Percentiles rank a stretch among this genome's conserved stretches.
These are phyloP conservation scores for Micromys minutus DNA, from an alignment of 2,113 vertebrate genomes.

Conservation along the genomic window DNA sequence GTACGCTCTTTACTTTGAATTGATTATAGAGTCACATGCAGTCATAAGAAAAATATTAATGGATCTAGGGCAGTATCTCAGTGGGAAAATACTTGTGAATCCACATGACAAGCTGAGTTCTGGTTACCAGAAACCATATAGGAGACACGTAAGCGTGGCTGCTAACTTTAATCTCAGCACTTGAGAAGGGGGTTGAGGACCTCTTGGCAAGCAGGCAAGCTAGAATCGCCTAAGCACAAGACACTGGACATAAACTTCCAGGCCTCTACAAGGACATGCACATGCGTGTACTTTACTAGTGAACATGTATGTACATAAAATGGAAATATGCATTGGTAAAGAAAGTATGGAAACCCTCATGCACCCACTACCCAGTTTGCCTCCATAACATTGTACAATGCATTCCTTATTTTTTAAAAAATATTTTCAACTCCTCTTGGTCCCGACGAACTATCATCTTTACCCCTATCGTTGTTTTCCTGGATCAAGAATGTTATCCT, in stretches of 20 bases:
- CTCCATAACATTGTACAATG: background rate
- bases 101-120: background rate
- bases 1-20: constrained; percentile 30
- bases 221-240: background rate
- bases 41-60: background rate
- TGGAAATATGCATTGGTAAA: background rate
- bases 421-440: background rate
- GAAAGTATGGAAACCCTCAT: accelerated
- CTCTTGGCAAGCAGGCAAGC: background rate
- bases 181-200: too few species aligned
- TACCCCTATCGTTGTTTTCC: background rate
- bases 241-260: background rate
- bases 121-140: too few species aligned
- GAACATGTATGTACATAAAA: background rate
- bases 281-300: too few species aligned
- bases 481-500: background rate
- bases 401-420: background rate
- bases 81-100: background rate
- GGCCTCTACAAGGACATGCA: background rate
- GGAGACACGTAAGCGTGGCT: too few species aligned
- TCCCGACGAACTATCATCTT: background rate
- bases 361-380: background rate
- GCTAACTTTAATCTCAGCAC: background rate
- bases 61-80: too few species aligned
- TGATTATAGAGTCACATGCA: background rate